Conservation (phyloP, 2,888 invertebrate species). For the Heteropelma amictum region DNA sequence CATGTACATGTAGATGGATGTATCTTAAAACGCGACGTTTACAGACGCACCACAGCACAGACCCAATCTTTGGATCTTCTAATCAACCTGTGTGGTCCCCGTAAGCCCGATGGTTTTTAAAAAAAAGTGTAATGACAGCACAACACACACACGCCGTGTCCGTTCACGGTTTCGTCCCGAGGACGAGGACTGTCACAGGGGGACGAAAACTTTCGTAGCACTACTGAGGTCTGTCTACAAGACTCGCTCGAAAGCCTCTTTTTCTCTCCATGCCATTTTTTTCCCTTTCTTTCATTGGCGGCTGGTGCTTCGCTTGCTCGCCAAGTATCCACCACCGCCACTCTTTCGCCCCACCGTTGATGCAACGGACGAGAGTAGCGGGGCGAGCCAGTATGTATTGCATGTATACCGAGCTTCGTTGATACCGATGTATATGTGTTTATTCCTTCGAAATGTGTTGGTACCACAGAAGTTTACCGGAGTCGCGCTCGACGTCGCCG, state of each 20-base stretch:
- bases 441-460: not conserved
- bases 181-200: conserved; percentile 53
- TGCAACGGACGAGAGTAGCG: conserved; percentile 22
- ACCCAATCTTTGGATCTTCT: conserved; percentile 27
- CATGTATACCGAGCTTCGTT: conserved; percentile 39
- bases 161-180: conserved; percentile 50
- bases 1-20: not conserved
- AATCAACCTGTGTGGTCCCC: conserved; percentile 39
- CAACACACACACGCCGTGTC: conserved; percentile 50
- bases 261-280: conserved; percentile 21
- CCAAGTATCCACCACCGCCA: conserved; percentile 35
- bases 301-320: conserved; percentile 36
- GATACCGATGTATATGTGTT: conserved; percentile 26
- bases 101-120: conserved; percentile 25
- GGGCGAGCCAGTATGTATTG: conserved; percentile 37
- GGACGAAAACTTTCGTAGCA: conserved; percentile 57
- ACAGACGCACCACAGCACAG: not conserved
- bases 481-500: conserved; percentile 49
- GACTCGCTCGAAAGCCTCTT: conserved; percentile 36
- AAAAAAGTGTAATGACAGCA: conserved; percentile 30
- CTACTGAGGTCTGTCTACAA: conserved; percentile 33
- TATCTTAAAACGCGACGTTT: not conserved
- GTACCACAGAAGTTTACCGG: conserved; percentile 44
- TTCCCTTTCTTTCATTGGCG: conserved; percentile 40
- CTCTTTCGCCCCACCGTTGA: conserved; percentile 48